Evolutionary conservation across 2,888 invertebrate genomes (phyloP), one percentile per base, ranked within the genome.

Genomic region (Diarsia brunnea): DNA sequence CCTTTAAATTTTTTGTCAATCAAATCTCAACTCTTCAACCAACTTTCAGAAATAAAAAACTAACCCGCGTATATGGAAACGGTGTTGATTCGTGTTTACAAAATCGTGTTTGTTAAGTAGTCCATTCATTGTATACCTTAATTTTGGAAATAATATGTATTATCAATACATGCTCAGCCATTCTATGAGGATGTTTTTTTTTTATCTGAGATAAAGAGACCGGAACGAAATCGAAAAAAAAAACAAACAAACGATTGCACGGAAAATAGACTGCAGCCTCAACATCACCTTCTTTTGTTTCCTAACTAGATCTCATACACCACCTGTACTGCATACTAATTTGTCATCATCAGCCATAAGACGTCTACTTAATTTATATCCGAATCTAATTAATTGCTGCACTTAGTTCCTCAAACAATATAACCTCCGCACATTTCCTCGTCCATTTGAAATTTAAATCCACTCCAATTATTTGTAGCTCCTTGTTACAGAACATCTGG

Each of bases 401-500:
- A 79, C 73, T 69, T 69, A 82, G 75, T 87, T 87, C 89, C 88
- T 89, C 88, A 88, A 89, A 81, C 69, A 84, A 83, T 60, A 76
- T 86, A 90, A 88, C 86, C 84, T 86, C 86, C 83, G 86, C 72
- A 87, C 81, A 81, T 89, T 90, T 89, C 90, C 90, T 90, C 68
- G 72, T 88, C 73, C 69, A 75, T 88, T 88, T 86, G 72, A 89
- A 88, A 84, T 84, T 73, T 85, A 85, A 88, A 88, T 89, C 90
- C 60, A 79, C 89, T 91, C 90, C 89, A 88, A 91, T 91, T 88
- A 89, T 84, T 91, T 81, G 82, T 92, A 91, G 79, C 92, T 94
- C 88, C 88, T 87, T 85, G 92, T 84, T 78, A 76, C 74, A 78
- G 88, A 92, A 94, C 95, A 95, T 95, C 95, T 95, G 95, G 95